phyloP scores from a whole-genome alignment of 1,140 invertebrate genomes.

The Aphelenchoides avenae region DNA sequence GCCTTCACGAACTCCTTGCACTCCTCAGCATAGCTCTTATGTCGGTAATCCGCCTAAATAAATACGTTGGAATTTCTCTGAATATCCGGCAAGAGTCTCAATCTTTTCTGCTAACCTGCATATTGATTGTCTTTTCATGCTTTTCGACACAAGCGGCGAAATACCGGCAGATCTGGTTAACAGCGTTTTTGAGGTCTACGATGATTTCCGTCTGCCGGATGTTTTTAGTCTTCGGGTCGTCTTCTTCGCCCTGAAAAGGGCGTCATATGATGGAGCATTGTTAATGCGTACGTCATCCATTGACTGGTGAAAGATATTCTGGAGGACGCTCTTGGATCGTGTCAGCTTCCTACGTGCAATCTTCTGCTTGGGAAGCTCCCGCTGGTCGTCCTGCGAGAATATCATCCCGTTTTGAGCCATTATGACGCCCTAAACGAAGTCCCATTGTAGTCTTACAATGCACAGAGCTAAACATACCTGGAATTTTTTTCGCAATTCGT shows the following conservation, averaged over 20 bases:
- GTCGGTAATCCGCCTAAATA: constrained; percentile 27
- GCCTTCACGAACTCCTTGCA: constrained; percentile 88
- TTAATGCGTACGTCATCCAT: constrained; percentile 15
- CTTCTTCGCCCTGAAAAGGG: constrained; percentile 16
- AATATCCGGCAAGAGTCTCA: constrained; percentile 11
- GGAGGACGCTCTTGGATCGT: constrained; percentile 79
- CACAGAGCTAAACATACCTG: constrained; percentile 55
- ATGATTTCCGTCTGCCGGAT: constrained; percentile 82
- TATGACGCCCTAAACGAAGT: constrained; percentile 74
- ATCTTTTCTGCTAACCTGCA: constrained; percentile 28
- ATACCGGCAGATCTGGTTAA: constrained; percentile 77
- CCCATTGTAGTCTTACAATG: no score
- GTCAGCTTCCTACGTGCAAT: constrained; percentile 70
- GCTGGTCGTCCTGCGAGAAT: constrained; percentile 71
- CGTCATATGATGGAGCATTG: constrained; percentile 13
- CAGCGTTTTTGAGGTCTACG: constrained; percentile 92
- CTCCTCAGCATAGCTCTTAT: constrained; percentile 68
- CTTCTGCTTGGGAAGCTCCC: constrained; percentile 78
- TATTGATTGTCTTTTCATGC: constrained; percentile 31
- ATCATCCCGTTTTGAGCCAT: constrained; percentile 89
- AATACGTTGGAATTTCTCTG: constrained; percentile 1
- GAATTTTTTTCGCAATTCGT: constrained; percentile 51
- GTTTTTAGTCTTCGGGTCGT: constrained; percentile 81
- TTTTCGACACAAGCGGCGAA: constrained; percentile 66
- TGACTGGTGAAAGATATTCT: constrained; percentile 68